Percentiles rank a stretch among this genome's conserved stretches.
Conservation (phyloP, 2,797 vertebrate species). For the Anguilla megastoma region DNA sequence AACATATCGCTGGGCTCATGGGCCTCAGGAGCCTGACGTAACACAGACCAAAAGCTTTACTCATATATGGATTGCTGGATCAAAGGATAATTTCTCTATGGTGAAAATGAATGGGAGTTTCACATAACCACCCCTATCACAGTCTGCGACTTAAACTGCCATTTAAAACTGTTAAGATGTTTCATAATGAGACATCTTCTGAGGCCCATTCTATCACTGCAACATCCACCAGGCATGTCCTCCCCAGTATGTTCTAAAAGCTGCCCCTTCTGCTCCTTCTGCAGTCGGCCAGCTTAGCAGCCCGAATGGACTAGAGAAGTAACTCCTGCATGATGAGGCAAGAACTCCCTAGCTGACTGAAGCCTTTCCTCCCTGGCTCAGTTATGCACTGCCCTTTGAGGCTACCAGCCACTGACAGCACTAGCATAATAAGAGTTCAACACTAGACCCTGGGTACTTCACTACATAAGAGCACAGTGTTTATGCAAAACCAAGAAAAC, state of each 20-base stretch:
- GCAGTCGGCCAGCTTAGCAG: neutral
- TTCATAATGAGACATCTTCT: no score
- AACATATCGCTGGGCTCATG: neutral
- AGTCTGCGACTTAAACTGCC: no score
- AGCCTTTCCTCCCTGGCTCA: neutral
- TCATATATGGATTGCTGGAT: no score
- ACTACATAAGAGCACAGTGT: neutral
- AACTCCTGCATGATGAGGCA: neutral
- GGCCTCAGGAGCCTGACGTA: no score
- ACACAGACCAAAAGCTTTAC: no score
- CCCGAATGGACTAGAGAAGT: no score
- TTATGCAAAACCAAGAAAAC: neutral
- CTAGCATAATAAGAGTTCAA: neutral
- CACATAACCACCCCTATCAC: no score
- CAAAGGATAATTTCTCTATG: no score
- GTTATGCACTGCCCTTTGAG: neutral
- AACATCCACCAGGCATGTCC: neutral
- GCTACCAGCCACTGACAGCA: neutral
- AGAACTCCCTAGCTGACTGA: neutral
- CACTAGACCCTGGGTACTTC: neutral
- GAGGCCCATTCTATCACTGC: neutral
- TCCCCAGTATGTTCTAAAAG: neutral
- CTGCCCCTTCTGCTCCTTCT: neutral
- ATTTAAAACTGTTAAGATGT: no score
- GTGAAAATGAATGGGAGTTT: no score